Evolutionary conservation across 2,113 vertebrate genomes (phyloP).

Genomic region (Lepus americanus): DNA sequence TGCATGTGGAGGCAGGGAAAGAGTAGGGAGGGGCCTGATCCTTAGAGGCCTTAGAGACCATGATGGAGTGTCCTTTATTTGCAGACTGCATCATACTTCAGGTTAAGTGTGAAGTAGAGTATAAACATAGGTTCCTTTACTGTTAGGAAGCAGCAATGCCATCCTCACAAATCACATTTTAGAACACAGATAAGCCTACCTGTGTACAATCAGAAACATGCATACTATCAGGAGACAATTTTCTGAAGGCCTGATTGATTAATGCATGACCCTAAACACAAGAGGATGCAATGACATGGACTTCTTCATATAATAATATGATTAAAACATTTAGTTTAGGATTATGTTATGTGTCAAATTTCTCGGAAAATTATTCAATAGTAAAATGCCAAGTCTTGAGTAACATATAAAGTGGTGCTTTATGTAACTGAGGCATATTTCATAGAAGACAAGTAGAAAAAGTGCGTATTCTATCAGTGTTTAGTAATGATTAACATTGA

Average conservation of each 20-base stretch:
- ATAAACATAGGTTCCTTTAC: neutral
- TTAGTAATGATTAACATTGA: neutral
- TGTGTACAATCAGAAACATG: no score
- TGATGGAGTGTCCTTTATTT: no score
- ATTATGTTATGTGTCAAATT: neutral
- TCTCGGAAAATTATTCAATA: neutral
- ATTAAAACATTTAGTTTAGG: neutral
- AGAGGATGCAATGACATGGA: neutral
- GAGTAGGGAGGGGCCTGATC: rapidly evolving
- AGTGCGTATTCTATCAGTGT: neutral
- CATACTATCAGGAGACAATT: neutral
- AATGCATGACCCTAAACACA: neutral
- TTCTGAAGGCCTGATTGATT: neutral
- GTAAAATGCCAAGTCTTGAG: neutral
- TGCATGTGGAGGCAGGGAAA: neutral
- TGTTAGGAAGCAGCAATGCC: neutral
- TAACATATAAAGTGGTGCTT: neutral
- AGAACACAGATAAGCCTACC: neutral
- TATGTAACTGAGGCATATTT: neutral
- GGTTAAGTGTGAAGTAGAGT: neutral
- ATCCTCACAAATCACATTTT: neutral
- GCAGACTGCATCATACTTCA: neutral
- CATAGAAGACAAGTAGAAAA: neutral
- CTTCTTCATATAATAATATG: neutral
- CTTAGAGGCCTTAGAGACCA: rapidly evolving